These are phyloP conservation scores for Paracanthobrama guichenoti DNA, from an alignment of 2,113 vertebrate genomes.

Conservation along the genomic window DNA sequence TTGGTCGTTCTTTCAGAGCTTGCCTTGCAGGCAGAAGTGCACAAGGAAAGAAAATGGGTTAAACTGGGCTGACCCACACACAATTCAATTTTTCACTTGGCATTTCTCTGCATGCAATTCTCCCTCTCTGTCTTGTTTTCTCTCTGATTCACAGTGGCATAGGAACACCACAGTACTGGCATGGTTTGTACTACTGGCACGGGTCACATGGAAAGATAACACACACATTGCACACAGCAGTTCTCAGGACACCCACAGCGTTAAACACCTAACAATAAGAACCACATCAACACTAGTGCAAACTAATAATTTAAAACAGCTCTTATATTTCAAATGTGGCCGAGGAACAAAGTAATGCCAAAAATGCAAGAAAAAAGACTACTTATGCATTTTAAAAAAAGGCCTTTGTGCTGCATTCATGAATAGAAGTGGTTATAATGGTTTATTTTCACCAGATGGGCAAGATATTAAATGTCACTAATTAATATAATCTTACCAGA, in stretches of 20 bases:
- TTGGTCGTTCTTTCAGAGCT: not conserved
- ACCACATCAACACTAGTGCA: constrained; percentile 29
- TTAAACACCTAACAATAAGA: constrained; percentile 34
- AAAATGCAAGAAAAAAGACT: not conserved
- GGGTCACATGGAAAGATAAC: constrained; percentile 30
- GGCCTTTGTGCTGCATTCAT: not conserved
- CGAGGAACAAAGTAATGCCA: not conserved
- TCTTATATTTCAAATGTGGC: constrained; percentile 9
- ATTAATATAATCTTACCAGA: not conserved
- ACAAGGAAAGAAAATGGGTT: not conserved
- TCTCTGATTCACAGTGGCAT: constrained; percentile 10
- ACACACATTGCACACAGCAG: not conserved
- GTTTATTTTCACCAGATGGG: not conserved
- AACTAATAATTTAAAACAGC: constrained; percentile 13
- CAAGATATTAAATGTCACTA: not conserved
- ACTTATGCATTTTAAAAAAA: not conserved
- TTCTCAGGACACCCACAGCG: constrained; percentile 18
- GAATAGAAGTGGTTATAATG: constrained; percentile 13
- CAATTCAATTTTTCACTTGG: constrained; percentile 4
- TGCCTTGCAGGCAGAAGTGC: not conserved
- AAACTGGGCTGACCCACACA: not conserved
- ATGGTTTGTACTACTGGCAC: constrained; percentile 3
- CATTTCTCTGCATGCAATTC: not conserved
- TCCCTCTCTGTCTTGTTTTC: constrained; percentile 25
- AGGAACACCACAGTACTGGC: constrained; percentile 14